Percentiles rank a stretch among this genome's conserved stretches.
These are phyloP conservation scores for Lophotis ruficrista DNA, from an alignment of 2,113 vertebrate species.

Conservation along the genomic window DNA sequence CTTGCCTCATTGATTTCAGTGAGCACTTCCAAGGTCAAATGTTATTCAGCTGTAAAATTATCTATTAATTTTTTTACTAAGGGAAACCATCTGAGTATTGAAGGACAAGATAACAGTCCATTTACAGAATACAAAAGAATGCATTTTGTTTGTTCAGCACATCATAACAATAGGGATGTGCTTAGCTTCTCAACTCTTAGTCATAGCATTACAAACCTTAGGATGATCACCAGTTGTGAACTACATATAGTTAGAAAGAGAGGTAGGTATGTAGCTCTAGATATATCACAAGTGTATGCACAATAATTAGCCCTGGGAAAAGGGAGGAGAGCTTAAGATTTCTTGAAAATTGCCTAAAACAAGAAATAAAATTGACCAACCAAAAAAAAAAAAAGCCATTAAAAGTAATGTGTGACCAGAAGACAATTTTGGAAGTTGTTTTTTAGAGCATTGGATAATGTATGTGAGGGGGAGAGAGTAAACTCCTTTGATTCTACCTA, in stretches of 20 bases:
- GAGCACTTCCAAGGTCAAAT: conserved; percentile 54
- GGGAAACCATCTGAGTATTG: conserved; percentile 34
- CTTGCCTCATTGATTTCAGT: conserved; percentile 62
- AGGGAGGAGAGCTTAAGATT: background rate
- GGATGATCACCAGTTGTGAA: background rate
- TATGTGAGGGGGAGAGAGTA: background rate
- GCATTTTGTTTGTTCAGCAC: conserved; percentile 47
- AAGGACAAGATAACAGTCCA: conserved; percentile 53
- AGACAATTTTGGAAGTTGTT: background rate
- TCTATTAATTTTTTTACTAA: conserved; percentile 28
- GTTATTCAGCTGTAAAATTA: conserved; percentile 61
- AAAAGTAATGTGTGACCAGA: background rate
- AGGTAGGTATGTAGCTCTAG: background rate
- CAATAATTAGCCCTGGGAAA: conserved; percentile 1
- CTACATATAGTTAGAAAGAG: background rate
- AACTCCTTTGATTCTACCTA: background rate
- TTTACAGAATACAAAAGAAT: conserved; percentile 23
- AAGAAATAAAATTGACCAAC: background rate
- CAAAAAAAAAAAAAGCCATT: background rate
- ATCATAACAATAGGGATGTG: background rate
- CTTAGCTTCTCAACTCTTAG: background rate
- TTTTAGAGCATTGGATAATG: background rate
- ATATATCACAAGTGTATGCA: background rate
- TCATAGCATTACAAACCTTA: background rate
- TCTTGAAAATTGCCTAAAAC: background rate